These are phyloP conservation scores for Colaptes auratus DNA, from an alignment of 2,113 vertebrate genomes.

Conservation along the genomic window DNA sequence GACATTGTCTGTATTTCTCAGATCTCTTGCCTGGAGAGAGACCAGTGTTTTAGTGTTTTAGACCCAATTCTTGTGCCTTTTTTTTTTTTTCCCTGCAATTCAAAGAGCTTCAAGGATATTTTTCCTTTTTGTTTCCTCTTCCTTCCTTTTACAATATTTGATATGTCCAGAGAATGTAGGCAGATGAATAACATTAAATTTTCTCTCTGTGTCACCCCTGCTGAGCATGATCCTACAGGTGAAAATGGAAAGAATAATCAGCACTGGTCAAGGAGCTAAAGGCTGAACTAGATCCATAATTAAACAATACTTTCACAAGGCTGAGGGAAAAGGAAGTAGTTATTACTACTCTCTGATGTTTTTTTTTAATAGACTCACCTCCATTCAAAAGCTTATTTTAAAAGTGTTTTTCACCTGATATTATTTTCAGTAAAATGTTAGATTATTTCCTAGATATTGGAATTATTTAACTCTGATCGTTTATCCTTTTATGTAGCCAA, in stretches of 20 bases:
- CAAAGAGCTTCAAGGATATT: neutral
- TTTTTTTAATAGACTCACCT: slow-evolving; percentile 45
- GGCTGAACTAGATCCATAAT: slow-evolving; percentile 57
- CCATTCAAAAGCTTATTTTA: slow-evolving; percentile 56
- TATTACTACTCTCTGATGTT: slow-evolving; percentile 30
- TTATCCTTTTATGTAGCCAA: neutral
- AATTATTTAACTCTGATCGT: neutral
- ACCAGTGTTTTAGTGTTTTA: slow-evolving; percentile 56
- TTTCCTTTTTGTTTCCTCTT: neutral
- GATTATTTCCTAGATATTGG: neutral
- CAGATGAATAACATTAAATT: neutral
- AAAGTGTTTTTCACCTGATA: neutral
- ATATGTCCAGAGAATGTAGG: neutral
- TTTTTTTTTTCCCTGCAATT: slow-evolving; percentile 35
- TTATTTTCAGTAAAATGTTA: slow-evolving; percentile 25
- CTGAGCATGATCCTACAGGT: slow-evolving; percentile 1
- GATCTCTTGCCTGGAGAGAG: slow-evolving; percentile 18
- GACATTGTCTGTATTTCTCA: neutral
- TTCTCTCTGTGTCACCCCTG: neutral
- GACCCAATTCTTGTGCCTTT: neutral
- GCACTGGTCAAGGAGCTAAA: slow-evolving; percentile 58
- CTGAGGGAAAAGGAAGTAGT: slow-evolving; percentile 31
- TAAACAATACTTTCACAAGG: slow-evolving; percentile 34
- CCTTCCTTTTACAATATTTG: slow-evolving; percentile 16
- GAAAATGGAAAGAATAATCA: slow-evolving; percentile 44